A percentile compares a stretch with the other conserved stretches of the same genome.
phyloP scores from a whole-genome alignment of 2,113 vertebrate genomes.

The Odobenus rosmarus region DNA sequence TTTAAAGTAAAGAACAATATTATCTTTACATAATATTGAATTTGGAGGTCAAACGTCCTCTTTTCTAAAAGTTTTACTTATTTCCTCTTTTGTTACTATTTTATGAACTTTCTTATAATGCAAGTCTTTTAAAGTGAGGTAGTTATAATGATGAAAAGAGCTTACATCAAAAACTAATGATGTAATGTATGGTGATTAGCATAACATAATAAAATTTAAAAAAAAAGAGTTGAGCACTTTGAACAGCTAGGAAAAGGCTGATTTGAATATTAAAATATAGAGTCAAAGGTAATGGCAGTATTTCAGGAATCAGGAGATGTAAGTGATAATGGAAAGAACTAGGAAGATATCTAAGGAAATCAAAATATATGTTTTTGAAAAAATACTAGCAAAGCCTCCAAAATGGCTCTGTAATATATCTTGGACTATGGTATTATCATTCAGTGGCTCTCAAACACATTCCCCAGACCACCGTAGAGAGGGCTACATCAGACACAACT shows the following conservation, averaged over 20 bases:
- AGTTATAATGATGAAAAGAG: background rate
- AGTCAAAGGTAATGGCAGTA: background rate
- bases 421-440: too few relatives aligned
- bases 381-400: background rate
- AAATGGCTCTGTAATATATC: background rate
- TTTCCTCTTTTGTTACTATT: background rate
- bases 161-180: background rate
- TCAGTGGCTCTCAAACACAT: background rate
- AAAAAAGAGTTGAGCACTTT: background rate
- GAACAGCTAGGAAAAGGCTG: background rate
- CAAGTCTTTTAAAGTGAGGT: background rate
- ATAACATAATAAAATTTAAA: too few relatives aligned
- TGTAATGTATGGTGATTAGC: too few relatives aligned
- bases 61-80: background rate
- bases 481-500: too few relatives aligned
- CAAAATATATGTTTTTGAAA: background rate
- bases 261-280: background rate
- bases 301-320: background rate
- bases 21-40: background rate
- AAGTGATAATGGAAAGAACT: background rate
- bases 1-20: background rate
- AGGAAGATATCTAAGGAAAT: background rate
- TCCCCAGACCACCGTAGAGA: accelerated
- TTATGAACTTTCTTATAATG: background rate
- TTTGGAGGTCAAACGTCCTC: background rate